Evolutionary conservation across 2,797 vertebrate species (phyloP), one percentile per base, ranked within the genome.

Genomic region (Oceanodroma leucorhoa): DNA sequence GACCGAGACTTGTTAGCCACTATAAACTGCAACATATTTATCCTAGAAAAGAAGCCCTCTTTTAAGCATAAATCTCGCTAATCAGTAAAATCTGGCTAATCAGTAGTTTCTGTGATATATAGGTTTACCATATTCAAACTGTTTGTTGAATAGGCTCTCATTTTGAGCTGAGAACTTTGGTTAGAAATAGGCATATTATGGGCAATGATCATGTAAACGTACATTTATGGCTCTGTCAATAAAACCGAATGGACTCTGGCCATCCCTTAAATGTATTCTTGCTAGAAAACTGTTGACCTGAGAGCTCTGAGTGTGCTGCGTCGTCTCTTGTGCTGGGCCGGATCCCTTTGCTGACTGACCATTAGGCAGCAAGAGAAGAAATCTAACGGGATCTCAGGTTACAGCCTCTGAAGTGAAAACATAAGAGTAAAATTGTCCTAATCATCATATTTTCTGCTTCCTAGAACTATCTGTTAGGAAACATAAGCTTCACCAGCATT

Each of bases 61-160:
- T 95, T 92, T 46, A 51, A 5, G 27, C 26, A 83, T 48, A 94
- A 87, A 77, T 93, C 27, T 84, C 3, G 2, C 24, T 73, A 62
- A 95, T 95, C 65, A 82, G 79, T 36, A 92, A 90, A 90, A 86
- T 79, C 70, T 40, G 60, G 34, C 50, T 85, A 87, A 92, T 55
- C 14, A 45, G 45, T 45, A 50, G 48, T 86, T 90, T 87, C 51
- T 84, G 5, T 15, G 32, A 82, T 61, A 55, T 36, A 62, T 2
- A 69, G 34, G 32, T 6, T 2, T 70, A 26, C 60, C 53, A 67
- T 29, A 62, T 65, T 61, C n/a, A 89, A 66, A 50, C 5, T 40
- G 9, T 41, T 64, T 51, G 29, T 60, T 77, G 41, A 86, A 64
- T 10, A 86, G 27, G 11, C 24, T 86, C n/a, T 51, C 26, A 18